Evolutionary conservation across 1,140 invertebrate genomes (phyloP).

Genomic region (Leptoteleia sp.): DNA sequence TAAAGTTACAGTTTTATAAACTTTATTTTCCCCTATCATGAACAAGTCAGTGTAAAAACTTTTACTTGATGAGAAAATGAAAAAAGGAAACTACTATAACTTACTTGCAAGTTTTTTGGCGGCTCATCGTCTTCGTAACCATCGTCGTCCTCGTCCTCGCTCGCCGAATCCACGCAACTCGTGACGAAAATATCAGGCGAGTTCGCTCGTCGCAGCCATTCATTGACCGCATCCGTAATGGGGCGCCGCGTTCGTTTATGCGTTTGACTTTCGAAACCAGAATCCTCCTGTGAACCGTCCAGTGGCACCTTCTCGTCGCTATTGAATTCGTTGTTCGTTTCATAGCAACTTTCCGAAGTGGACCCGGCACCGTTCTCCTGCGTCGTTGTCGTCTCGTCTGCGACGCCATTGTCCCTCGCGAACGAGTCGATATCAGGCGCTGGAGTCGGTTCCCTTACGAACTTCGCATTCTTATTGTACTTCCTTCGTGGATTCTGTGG

Average conservation of each 20-base stretch:
- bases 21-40: too few species aligned
- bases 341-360: constrained; percentile 36
- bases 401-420: constrained; percentile 8
- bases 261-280: constrained; percentile 73
- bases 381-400: constrained; percentile 8
- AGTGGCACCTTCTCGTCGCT: constrained; percentile 41
- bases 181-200: constrained; percentile 73
- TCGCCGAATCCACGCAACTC: constrained; percentile 41
- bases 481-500: constrained; percentile 65
- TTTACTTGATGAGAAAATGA: too few species aligned
- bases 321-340: constrained; percentile 10
- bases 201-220: constrained; percentile 76
- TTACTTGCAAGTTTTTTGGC: constrained; percentile 82
- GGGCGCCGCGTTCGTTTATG: constrained; percentile 54
- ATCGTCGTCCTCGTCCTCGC: constrained; percentile 61
- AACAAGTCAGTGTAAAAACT: too few species aligned
- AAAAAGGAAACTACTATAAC: too few species aligned
- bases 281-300: constrained; percentile 71
- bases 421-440: constrained; percentile 67
- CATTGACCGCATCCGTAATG: constrained; percentile 78
- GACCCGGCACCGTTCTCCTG: constrained; percentile 35
- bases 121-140: constrained; percentile 70
- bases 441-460: constrained; percentile 74
- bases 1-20: too few species aligned
- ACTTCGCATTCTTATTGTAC: constrained; percentile 72